phyloP scores from a whole-genome alignment of 1,140 invertebrate genomes.

The Bombus huntii region DNA sequence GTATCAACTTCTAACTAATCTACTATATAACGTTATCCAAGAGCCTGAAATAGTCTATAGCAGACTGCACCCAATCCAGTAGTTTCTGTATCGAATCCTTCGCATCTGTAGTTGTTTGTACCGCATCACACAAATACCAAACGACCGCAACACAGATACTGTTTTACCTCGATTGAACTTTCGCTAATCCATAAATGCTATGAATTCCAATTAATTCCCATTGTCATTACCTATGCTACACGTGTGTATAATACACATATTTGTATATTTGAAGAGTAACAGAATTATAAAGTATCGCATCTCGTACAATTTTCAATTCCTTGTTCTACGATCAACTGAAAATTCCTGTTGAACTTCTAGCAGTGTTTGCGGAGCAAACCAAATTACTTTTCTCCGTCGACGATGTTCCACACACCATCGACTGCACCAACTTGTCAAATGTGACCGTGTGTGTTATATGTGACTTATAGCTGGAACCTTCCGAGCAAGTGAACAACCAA shows the following conservation, averaged over 20 bases:
- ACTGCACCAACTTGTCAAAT: background rate
- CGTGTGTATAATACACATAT: no score
- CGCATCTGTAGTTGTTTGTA: background rate
- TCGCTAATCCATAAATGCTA: background rate
- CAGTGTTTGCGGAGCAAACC: constrained; percentile 36
- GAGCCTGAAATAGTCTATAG: background rate
- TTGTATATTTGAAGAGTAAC: no score
- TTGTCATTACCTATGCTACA: background rate
- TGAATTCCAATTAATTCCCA: background rate
- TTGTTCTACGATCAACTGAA: constrained; percentile 36
- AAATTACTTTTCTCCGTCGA: constrained; percentile 63
- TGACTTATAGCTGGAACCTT: constrained; percentile 49
- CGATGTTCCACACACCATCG: constrained; percentile 2
- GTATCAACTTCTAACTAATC: constrained; percentile 2
- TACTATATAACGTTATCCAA: background rate
- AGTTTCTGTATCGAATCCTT: background rate
- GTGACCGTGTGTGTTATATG: background rate
- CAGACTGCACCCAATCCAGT: background rate
- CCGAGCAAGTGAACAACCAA: constrained; percentile 56
- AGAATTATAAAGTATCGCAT: constrained; percentile 33
- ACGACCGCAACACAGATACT: background rate
- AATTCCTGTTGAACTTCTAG: constrained; percentile 64
- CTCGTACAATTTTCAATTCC: constrained; percentile 9
- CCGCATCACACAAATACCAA: background rate
- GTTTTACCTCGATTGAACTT: background rate